A percentile compares a stretch with the other conserved stretches of the same genome.
Evolutionary conservation across 2,888 invertebrate species (phyloP).

Genomic region (Iphiclides podalirius): DNA sequence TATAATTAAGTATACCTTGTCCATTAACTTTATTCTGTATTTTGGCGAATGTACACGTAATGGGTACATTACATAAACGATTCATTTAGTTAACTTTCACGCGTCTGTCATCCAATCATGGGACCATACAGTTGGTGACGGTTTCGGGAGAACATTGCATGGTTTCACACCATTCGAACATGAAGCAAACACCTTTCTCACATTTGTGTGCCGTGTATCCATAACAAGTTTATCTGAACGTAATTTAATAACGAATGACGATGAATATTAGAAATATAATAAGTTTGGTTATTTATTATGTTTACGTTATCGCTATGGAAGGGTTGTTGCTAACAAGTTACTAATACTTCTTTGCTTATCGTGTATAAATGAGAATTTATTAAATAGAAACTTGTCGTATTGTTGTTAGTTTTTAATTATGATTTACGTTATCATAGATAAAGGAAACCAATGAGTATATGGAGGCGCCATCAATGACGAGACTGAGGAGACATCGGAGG

Average conservation of each 20-base stretch:
- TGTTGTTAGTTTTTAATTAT: neutral
- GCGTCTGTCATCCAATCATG: no score
- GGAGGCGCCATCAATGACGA: conserved; percentile 73
- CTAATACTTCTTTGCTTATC: neutral
- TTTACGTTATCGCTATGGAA: no score
- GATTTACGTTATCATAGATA: conserved; percentile 43
- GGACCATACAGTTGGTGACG: no score
- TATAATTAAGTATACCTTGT: no score
- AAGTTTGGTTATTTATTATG: neutral
- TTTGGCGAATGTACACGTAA: no score
- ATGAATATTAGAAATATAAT: neutral
- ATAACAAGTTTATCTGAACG: neutral
- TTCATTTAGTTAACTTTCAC: no score
- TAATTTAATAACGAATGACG: neutral
- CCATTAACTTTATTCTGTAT: no score
- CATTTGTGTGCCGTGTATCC: neutral
- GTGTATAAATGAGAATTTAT: no score
- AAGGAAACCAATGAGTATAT: conserved; percentile 72
- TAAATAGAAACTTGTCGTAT: no score
- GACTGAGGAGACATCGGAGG: conserved; percentile 63
- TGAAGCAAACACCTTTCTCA: neutral
- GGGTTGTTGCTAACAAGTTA: neutral
- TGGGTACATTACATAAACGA: no score
- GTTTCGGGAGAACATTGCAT: neutral
- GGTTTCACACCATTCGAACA: neutral